These are phyloP conservation scores for Cyclina sinensis DNA, from an alignment of 1,140 invertebrate species.

Conservation along the genomic window DNA sequence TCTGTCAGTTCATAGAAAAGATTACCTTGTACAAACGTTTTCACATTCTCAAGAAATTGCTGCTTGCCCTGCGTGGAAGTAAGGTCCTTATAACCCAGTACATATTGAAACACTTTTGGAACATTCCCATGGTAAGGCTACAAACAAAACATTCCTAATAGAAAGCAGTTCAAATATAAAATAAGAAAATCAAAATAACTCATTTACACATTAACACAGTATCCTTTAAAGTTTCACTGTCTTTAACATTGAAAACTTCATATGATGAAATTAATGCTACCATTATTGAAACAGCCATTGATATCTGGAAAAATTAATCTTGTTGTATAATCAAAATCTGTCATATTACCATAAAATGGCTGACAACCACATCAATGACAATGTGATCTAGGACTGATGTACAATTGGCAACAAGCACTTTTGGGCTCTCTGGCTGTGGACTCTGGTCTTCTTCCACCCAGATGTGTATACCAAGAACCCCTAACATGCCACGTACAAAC, in stretches of 20 bases:
- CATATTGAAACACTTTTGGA: conserved; percentile 48
- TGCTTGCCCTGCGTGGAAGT: not conserved
- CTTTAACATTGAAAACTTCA: too few species aligned
- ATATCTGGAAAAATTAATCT: too few species aligned
- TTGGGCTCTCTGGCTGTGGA: conserved; percentile 24
- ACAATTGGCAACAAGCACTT: conserved; percentile 44
- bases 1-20: too few species aligned
- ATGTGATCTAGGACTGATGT: conserved; percentile 58
- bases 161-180: too few species aligned
- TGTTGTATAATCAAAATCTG: too few species aligned
- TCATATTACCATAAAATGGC: conserved; percentile 60
- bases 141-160: too few species aligned
- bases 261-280: too few species aligned
- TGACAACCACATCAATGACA: conserved; percentile 59
- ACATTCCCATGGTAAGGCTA: conserved; percentile 62
- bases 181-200: too few species aligned
- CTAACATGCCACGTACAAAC: conserved; percentile 60
- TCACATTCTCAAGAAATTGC: conserved; percentile 32
- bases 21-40: conserved; percentile 58
- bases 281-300: too few species aligned
- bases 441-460: conserved; percentile 58
- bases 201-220: too few species aligned
- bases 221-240: too few species aligned
- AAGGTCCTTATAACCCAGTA: conserved; percentile 60
- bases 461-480: conserved; percentile 57